A percentile compares a stretch with the other conserved stretches of the same genome.
phyloP scores from a whole-genome alignment of 2,888 invertebrate species.

The Drosophila antonietae region DNA sequence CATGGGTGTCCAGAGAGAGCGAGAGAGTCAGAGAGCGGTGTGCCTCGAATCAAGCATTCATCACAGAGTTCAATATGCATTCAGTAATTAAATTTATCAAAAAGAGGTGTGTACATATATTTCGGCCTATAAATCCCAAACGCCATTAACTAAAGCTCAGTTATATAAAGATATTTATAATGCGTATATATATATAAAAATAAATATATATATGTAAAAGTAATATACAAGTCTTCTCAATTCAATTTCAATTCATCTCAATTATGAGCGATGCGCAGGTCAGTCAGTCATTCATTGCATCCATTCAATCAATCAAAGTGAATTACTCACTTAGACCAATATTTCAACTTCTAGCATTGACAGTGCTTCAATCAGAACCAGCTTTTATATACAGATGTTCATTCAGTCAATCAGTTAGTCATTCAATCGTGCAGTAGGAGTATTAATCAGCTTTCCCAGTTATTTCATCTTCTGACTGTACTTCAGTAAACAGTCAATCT shows the following conservation, averaged over 20 bases:
- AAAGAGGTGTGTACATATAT: slow-evolving; percentile 1
- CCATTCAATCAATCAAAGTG: too few species aligned
- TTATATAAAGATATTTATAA: background rate
- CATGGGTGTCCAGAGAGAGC: background rate
- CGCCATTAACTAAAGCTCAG: background rate
- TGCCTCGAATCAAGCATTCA: background rate
- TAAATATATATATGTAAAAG: background rate
- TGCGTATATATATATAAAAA: background rate
- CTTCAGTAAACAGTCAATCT: background rate
- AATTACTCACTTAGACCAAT: too few species aligned
- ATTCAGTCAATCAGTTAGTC: background rate
- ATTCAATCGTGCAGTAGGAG: too few species aligned
- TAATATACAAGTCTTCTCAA: background rate
- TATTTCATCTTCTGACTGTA: background rate
- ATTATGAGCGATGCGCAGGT: background rate
- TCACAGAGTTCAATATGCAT: background rate
- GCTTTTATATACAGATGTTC: too few species aligned
- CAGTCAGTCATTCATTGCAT: background rate
- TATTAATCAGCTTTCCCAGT: background rate
- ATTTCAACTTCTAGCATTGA: too few species aligned
- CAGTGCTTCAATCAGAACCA: too few species aligned
- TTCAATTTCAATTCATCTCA: background rate
- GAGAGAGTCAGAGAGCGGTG: background rate
- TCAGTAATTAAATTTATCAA: background rate
- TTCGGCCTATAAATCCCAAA: slow-evolving; percentile 3